Evolutionary conservation across 2,113 vertebrate genomes (phyloP).

Genomic region (Bubo scandiacus): DNA sequence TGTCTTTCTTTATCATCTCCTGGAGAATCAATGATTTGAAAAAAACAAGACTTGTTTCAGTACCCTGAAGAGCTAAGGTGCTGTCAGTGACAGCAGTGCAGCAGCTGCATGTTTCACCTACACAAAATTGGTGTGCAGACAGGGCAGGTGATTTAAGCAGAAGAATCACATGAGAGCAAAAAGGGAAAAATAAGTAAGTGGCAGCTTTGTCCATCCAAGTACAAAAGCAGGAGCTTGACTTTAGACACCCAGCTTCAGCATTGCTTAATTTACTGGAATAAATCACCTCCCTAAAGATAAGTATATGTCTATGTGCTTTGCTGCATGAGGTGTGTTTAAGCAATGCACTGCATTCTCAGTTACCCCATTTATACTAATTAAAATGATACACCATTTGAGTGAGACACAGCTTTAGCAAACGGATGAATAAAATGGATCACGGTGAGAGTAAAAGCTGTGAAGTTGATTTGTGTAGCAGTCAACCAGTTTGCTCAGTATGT

Average conservation of each 20-base stretch:
- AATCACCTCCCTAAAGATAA: not conserved
- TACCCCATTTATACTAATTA: not conserved
- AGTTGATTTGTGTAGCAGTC: not conserved
- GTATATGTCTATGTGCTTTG: not conserved
- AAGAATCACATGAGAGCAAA: not conserved
- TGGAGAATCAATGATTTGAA: not conserved
- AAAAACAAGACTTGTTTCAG: not conserved
- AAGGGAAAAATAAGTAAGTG: not conserved
- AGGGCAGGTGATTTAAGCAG: rapidly evolving
- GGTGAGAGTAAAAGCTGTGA: not conserved
- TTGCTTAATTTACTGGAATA: not conserved
- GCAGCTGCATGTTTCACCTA: not conserved
- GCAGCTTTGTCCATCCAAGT: not conserved
- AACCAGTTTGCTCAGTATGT: not conserved
- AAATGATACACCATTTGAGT: not conserved
- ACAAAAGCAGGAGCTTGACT: not conserved
- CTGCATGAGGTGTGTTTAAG: not conserved
- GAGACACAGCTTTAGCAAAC: not conserved
- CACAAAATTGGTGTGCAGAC: not conserved
- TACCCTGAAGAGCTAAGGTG: not conserved
- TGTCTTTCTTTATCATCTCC: not conserved
- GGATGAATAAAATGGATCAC: not conserved
- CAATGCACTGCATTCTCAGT: not conserved
- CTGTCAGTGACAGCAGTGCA: rapidly evolving
- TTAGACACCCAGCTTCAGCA: not conserved